Evolutionary conservation across 92 coral and sea anemone genomes (phyloP).

Genomic region (Zoanthus sansibaricus): DNA sequence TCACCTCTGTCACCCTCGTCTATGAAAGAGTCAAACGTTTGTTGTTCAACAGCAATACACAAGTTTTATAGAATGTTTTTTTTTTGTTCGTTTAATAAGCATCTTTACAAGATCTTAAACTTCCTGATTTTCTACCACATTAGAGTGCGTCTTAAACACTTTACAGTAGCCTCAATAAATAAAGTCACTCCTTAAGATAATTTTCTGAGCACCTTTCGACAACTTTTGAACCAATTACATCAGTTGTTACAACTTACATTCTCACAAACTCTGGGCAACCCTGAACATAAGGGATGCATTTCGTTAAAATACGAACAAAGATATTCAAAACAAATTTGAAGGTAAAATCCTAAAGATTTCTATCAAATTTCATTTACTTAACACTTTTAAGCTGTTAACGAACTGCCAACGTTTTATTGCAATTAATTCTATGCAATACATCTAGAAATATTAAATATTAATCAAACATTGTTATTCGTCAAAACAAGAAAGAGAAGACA

Average conservation of each 20-base stretch:
- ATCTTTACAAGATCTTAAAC: slow-evolving; percentile 5
- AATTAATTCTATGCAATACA: too few relatives aligned
- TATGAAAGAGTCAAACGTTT: too few relatives aligned
- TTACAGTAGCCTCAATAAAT: slow-evolving; percentile 50
- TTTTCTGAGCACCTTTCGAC: slow-evolving; percentile 24
- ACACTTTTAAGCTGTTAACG: background rate
- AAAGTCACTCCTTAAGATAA: slow-evolving; percentile 63
- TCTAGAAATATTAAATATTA: too few relatives aligned
- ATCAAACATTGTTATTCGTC: too few relatives aligned
- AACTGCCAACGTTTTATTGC: too few relatives aligned
- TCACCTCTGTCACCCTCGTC: too few relatives aligned
- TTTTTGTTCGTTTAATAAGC: background rate
- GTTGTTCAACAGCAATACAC: too few relatives aligned
- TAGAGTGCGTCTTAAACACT: slow-evolving; percentile 30
- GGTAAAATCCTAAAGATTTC: background rate
- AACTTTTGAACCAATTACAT: slow-evolving; percentile 8
- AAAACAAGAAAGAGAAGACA: too few relatives aligned
- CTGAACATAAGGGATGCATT: background rate
- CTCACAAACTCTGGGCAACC: background rate
- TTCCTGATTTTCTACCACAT: background rate
- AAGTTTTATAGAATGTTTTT: too few relatives aligned
- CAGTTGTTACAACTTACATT: background rate
- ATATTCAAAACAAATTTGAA: background rate
- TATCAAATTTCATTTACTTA: background rate
- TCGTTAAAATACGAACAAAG: background rate